Evolutionary conservation across 64 coral and sea anemone species (phyloP).

Genomic region (Pocillopora damicornis): DNA sequence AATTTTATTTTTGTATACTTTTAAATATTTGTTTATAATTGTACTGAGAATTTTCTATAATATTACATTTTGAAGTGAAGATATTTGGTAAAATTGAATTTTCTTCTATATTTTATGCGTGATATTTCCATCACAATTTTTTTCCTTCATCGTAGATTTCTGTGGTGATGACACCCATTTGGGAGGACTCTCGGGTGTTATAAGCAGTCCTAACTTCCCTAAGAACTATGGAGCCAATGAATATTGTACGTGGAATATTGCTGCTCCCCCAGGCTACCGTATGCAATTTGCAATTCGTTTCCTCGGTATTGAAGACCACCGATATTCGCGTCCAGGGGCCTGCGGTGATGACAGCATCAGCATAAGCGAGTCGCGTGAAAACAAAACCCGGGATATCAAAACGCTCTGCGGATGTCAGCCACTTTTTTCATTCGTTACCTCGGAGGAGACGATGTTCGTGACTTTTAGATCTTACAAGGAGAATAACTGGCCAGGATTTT

Average conservation of each 20-base stretch:
- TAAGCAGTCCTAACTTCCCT: slow-evolving; percentile 23
- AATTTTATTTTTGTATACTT: neutral
- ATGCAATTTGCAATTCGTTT: slow-evolving; percentile 1
- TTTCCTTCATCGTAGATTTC: neutral
- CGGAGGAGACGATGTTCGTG: neutral
- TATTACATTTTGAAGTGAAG: too few relatives aligned
- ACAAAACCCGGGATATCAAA: neutral
- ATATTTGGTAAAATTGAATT: neutral
- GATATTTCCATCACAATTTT: neutral
- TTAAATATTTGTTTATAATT: neutral
- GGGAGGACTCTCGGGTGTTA: neutral
- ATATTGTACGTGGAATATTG: neutral
- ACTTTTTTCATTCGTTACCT: neutral
- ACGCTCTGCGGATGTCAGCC: neutral
- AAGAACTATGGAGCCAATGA: neutral
- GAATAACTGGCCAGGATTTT: slow-evolving; percentile 30
- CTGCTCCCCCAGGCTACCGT: slow-evolving; percentile 13
- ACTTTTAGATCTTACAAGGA: neutral
- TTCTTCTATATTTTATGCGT: neutral
- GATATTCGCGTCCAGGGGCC: neutral
- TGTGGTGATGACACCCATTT: neutral
- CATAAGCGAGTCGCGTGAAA: neutral
- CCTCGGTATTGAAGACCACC: slow-evolving; percentile 13
- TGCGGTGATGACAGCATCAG: neutral
- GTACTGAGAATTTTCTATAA: neutral